Base-by-base conservation (phyloP, 2,113 vertebrate genomes). In the Ceyx margarethae region DNA sequence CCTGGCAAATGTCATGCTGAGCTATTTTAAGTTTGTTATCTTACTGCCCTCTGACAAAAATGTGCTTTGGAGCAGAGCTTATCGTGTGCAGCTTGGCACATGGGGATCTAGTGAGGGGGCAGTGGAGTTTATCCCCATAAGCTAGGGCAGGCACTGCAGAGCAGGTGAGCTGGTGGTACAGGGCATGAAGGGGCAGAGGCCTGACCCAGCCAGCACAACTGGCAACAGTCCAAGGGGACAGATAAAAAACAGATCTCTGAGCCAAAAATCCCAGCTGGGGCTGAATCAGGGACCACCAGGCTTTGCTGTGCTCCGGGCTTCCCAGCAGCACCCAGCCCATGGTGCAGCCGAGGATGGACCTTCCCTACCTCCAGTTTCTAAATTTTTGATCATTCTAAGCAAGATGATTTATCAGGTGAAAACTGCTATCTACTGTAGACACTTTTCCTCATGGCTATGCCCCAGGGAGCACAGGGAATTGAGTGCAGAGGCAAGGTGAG, bases 11-110 rank as follows among this genome's bases (percentile, higher is more conserved):
- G 67, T 69, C 78, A 26, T 3, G 6, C 62, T 56, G 65, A 68
- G 79, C 79, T 96, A 94, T 96, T 96, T 95, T 93, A 67, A 87
- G 93, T 31, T 93, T 58, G 91, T 90, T 94, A 95, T 97, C 94
- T 94, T 3, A 1, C 40, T 84, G 75, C 65, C 62, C 82, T 94
- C 79, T 90, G 89, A 92, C 91, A 92, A 92, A 92, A 89, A 92
- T 75, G 82, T 71, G 87, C 85, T 91, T 9, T 35, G 74, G 85
- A 86, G 71, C 73, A 69, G 77, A 75, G 65, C 45, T 92, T 86
- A 92, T 90, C 89, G 0, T 4, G 54, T 43, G 83, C 54, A 37
- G 17, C 56, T 69, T 71, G 80, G 58, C 51, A 79, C 46, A 13
- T 0, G 13, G 35, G 42, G 17, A 65, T 42, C 15, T 0, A 0